Evolutionary conservation across 2,113 vertebrate species (phyloP).

Genomic region (Leptocoma aspasia): DNA sequence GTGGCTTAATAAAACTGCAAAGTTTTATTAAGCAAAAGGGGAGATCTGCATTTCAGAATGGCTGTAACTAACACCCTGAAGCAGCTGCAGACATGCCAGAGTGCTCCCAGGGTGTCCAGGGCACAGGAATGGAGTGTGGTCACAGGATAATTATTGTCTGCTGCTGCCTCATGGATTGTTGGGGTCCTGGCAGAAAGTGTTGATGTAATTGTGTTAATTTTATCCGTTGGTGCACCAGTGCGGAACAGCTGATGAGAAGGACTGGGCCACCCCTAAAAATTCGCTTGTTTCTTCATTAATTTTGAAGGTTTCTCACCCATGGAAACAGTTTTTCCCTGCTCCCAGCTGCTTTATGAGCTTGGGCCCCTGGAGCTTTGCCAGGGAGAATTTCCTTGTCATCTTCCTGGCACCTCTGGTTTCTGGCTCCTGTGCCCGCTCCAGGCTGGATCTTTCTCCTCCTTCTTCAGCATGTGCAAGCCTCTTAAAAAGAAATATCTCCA

Average conservation of each 20-base stretch:
- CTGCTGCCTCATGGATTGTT: not conserved
- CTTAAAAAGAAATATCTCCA: not conserved
- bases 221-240: not conserved
- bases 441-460: not conserved
- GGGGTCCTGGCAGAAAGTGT: not conserved
- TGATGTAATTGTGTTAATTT: conserved; percentile 47
- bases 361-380: conserved; percentile 2
- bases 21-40: not conserved
- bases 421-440: not conserved
- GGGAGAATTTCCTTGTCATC: conserved; percentile 40
- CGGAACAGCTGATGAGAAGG: conserved; percentile 48
- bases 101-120: not conserved
- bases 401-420: not conserved
- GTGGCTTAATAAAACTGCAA: not conserved
- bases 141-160: not conserved
- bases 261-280: not conserved
- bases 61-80: not conserved
- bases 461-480: conserved; percentile 32
- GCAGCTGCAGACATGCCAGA: not conserved
- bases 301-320: not conserved
- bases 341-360: not conserved
- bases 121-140: not conserved
- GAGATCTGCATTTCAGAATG: not conserved
- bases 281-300: not conserved
- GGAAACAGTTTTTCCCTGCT: not conserved